Evolutionary conservation across 2,113 vertebrate species (phyloP).

Genomic region (Pogonocichla stellata): DNA sequence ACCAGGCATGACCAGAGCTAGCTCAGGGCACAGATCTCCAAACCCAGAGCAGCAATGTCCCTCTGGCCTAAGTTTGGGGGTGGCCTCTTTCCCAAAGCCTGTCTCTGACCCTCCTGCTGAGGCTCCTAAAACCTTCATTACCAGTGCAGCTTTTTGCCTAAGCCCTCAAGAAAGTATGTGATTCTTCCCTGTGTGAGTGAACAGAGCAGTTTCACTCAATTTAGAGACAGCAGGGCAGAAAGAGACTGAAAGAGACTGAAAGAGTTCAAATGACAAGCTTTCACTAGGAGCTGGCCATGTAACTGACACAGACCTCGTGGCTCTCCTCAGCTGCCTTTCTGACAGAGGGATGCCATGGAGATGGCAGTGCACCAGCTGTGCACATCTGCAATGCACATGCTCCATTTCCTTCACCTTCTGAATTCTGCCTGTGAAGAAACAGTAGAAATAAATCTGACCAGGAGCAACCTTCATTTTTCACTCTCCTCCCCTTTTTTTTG

Average conservation of each 20-base stretch:
- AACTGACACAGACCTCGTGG: background rate
- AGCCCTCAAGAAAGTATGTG: background rate
- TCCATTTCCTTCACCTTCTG: background rate
- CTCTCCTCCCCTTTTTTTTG: background rate
- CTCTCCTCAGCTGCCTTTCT: background rate
- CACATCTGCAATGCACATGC: background rate
- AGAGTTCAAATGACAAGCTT: background rate
- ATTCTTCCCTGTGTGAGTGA: background rate
- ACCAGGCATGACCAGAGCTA: background rate
- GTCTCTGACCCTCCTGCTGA: background rate
- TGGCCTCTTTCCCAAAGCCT: background rate
- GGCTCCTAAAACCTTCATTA: background rate
- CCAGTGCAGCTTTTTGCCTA: rapidly evolving
- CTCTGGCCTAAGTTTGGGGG: background rate
- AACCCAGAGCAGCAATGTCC: background rate
- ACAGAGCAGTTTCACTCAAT: background rate
- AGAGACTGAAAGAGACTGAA: background rate
- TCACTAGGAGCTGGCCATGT: background rate
- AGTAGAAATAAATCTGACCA: background rate
- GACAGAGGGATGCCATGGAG: background rate
- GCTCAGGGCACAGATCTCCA: background rate
- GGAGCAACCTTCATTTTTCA: background rate
- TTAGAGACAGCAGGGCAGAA: background rate
- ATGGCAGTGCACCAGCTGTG: background rate
- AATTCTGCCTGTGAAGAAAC: background rate